Percentiles rank a stretch among this genome's conserved stretches.
Conservation (phyloP, 1,140 invertebrate genomes). For the Eumeta japonica region DNA sequence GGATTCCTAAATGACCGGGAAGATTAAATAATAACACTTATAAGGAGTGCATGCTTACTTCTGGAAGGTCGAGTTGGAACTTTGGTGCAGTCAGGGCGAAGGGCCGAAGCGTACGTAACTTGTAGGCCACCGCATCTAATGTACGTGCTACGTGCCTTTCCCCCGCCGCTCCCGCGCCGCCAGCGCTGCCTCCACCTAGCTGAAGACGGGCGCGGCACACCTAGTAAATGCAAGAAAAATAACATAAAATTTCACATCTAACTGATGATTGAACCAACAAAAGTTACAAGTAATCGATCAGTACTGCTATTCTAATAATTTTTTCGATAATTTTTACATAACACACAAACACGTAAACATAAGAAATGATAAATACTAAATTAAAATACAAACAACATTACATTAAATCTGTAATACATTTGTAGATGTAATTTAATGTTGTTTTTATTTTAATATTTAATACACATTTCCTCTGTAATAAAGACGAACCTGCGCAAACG, state of each 20-base stretch:
- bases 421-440: too few relatives aligned
- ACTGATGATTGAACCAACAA: too few relatives aligned
- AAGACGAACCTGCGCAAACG: slow-evolving; percentile 32
- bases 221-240: too few relatives aligned
- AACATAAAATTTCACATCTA: too few relatives aligned
- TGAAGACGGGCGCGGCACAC: slow-evolving; percentile 33
- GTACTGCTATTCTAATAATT: neutral
- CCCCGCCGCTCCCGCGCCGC: slow-evolving; percentile 23
- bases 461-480: too few relatives aligned
- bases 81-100: slow-evolving; percentile 26
- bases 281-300: neutral
- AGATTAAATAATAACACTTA: too few relatives aligned
- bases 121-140: slow-evolving; percentile 37
- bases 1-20: too few relatives aligned
- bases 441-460: too few relatives aligned
- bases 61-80: slow-evolving; percentile 37
- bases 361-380: too few relatives aligned
- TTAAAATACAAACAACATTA: too few relatives aligned
- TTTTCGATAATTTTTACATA: neutral
- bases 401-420: too few relatives aligned
- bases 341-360: neutral
- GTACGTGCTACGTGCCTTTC: slow-evolving; percentile 30
- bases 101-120: slow-evolving; percentile 35
- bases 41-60: too few relatives aligned
- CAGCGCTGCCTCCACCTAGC: slow-evolving; percentile 11